Conservation (phyloP, 2,113 vertebrate genomes). For the Aldabrachelys gigantea region DNA sequence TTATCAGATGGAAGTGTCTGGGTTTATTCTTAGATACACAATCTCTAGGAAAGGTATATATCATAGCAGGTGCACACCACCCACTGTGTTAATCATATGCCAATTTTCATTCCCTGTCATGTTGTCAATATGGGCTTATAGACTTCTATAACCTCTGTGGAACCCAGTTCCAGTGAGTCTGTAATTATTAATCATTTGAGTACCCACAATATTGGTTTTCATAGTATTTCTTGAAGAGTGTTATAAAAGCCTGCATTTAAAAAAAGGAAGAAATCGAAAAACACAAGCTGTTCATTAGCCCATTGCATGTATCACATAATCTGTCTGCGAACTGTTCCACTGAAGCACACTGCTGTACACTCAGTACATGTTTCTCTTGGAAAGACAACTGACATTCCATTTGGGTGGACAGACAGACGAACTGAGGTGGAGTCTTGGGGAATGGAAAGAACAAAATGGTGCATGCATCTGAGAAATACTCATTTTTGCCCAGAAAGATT, state of each 20-base stretch:
- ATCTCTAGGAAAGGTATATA: background rate
- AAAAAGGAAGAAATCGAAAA: background rate
- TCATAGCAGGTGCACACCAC: background rate
- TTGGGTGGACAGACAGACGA: background rate
- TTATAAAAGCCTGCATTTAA: background rate
- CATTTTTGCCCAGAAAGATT: background rate
- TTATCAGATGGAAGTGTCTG: background rate
- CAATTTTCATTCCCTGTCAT: background rate
- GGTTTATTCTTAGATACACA: background rate
- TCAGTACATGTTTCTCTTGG: background rate
- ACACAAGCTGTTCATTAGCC: background rate
- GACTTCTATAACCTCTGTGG: background rate
- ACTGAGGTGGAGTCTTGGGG: background rate
- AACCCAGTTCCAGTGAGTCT: background rate
- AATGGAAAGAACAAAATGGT: background rate
- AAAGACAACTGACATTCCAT: background rate
- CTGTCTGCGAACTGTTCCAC: background rate
- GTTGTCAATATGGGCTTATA: background rate
- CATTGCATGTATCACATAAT: fast-evolving
- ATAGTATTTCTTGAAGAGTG: background rate
- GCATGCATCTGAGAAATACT: background rate
- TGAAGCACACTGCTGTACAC: background rate
- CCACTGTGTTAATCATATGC: background rate
- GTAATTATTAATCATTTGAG: background rate
- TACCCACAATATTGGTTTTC: background rate